Base-by-base conservation (phyloP, 2,888 invertebrate species). In the Amitus sp. region DNA sequence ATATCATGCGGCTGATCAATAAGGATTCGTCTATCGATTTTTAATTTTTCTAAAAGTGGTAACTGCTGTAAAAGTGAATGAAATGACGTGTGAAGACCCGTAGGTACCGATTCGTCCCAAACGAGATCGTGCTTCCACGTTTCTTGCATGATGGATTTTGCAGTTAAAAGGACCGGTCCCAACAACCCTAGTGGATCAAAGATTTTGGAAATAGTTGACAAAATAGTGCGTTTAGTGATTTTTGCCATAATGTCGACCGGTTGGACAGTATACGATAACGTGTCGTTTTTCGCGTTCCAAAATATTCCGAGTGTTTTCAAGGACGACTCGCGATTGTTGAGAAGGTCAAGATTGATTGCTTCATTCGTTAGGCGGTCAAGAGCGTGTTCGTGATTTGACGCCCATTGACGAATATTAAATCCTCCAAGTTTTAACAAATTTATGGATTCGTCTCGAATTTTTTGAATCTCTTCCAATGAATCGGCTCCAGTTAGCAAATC, bases 91-190 rank as follows among this genome's bases (percentile, higher is more conserved):
- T 56, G 42, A 1, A 66, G 19, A 4, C 42, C 33, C 6, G 50
- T 43, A 1, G 67, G 63, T 1, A 68, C 47, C 0, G 63, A 57
- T 40, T 67, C 66, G 13, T 70, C 66, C 67, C 68, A 70, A 1
- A 51, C 39, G 5, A 66, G 3, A 28, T 65, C 52, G 1, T 23
- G 12, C 20, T 50, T 52, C 68, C 68, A 67, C 3, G 47, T 47
- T 2, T 55, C 45, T 39, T 68, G 65, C 27, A 64, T 56, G 6
- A 68, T 33, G 1, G 47, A 46, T 39, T 70, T 67, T 0, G 64
- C 68, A 4, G 17, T 12, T 0, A 66, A 23, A 2, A 66, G 47
- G 6, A 68, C 48, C 1, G 67, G 66, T 23, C 56, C 53, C 0
- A 67, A 19, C 30, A 70, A 47, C 0, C 68, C 65, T 6, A 67